These are phyloP conservation scores for Hanleya hanleyi DNA, from an alignment of 2,888 invertebrate genomes.

Conservation along the genomic window DNA sequence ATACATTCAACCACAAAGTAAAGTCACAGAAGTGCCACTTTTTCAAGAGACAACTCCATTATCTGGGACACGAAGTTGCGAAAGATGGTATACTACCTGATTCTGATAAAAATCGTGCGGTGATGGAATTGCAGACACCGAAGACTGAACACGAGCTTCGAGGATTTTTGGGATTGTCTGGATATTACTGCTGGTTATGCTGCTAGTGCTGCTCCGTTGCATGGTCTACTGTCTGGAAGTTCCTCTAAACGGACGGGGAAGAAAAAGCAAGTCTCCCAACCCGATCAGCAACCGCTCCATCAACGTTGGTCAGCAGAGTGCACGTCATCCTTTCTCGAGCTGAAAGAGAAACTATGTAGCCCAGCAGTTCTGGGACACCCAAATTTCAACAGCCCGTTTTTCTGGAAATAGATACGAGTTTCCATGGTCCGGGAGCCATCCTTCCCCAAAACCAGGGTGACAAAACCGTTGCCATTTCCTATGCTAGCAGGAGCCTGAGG, in stretches of 20 bases:
- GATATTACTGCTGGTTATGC: not conserved
- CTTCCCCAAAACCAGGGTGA: slow-evolving; percentile 19
- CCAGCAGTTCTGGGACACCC: not conserved
- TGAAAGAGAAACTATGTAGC: not conserved
- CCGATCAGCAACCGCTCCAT: too few species aligned
- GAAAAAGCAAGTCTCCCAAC: too few species aligned
- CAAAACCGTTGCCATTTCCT: slow-evolving; percentile 9
- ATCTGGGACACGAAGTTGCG: slow-evolving; percentile 11
- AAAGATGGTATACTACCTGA: not conserved
- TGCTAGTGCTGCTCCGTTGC: not conserved
- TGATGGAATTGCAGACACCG: not conserved
- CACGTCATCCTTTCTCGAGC: too few species aligned
- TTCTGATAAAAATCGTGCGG: not conserved
- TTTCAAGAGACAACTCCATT: not conserved
- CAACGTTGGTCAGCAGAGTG: too few species aligned
- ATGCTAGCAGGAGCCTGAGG: slow-evolving; percentile 21
- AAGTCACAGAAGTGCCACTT: not conserved
- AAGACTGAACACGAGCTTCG: not conserved
- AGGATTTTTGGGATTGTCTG: not conserved
- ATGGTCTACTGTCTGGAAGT: not conserved
- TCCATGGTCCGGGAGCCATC: not conserved
- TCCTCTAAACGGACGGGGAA: too few species aligned
- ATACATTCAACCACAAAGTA: not conserved
- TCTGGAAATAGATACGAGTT: not conserved
- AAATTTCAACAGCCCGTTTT: not conserved